Conservation (phyloP, 2,888 invertebrate species). For the Branchipolynoe longqiensis region DNA sequence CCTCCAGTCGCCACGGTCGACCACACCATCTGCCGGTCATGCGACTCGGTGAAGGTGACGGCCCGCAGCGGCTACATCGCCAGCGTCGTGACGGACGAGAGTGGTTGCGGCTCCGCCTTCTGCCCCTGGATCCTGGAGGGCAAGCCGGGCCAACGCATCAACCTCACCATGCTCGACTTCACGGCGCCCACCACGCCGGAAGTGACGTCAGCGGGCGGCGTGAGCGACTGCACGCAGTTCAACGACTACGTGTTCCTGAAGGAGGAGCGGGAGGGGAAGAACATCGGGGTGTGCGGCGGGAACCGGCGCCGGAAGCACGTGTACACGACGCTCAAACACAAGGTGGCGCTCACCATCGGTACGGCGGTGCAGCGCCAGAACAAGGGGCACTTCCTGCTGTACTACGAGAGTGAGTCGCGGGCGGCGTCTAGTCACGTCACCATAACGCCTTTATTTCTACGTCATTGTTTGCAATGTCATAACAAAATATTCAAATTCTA, state of each 20-base stretch:
- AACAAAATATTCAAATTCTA: background rate
- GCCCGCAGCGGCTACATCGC: slow-evolving; percentile 47
- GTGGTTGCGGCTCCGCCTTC: slow-evolving; percentile 45
- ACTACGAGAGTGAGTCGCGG: slow-evolving; percentile 58
- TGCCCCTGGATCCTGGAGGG: slow-evolving; percentile 59
- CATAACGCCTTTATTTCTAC: background rate
- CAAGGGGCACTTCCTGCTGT: slow-evolving; percentile 53
- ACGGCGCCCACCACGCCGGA: slow-evolving; percentile 22
- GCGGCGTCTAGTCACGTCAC: background rate
- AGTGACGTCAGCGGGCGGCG: background rate
- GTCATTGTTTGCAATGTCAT: background rate
- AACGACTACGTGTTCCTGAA: slow-evolving; percentile 55
- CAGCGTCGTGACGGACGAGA: slow-evolving; percentile 56
- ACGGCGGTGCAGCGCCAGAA: slow-evolving; percentile 51
- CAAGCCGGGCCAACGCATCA: slow-evolving; percentile 50
- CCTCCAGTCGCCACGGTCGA: slow-evolving; percentile 56
- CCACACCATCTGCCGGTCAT: slow-evolving; percentile 47
- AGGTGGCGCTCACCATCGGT: slow-evolving; percentile 30
- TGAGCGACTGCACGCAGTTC: slow-evolving; percentile 27
- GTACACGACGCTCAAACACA: slow-evolving; percentile 36
- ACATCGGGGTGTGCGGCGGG: slow-evolving; percentile 46
- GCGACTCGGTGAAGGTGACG: slow-evolving; percentile 58
- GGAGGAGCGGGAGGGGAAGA: slow-evolving; percentile 47
- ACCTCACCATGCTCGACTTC: slow-evolving; percentile 59
- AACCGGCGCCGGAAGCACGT: slow-evolving; percentile 42